These are phyloP conservation scores for Corythoichthys haematopterus DNA, from an alignment of 2,113 vertebrate genomes.

Conservation along the genomic window DNA sequence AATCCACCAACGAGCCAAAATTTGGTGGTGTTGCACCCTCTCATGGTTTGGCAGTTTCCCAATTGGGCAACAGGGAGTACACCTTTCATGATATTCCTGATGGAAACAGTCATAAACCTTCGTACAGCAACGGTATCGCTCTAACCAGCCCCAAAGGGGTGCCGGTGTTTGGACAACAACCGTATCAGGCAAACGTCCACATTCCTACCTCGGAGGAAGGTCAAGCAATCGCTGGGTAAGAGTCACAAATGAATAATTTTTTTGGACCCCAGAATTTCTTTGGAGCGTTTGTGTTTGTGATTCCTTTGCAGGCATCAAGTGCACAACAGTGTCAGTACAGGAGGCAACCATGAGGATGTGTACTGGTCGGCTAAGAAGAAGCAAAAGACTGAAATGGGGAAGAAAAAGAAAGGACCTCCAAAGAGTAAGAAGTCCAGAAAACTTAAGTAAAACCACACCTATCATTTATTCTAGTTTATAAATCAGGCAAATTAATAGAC, in stretches of 20 bases:
- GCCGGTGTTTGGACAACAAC: background rate
- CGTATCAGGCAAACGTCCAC: background rate
- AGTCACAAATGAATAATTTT: background rate
- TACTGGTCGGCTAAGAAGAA: conserved; percentile 34
- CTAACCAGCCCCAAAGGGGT: background rate
- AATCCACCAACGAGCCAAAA: conserved; percentile 8
- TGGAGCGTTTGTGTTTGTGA: background rate
- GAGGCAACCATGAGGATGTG: conserved; percentile 34
- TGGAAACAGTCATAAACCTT: background rate
- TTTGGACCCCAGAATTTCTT: too few species aligned
- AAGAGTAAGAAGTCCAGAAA: conserved; percentile 57
- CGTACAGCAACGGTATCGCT: conserved; percentile 16
- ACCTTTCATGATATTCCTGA: conserved; percentile 8
- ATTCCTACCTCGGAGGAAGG: background rate
- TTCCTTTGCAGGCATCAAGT: conserved; percentile 19
- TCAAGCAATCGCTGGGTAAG: conserved; percentile 46
- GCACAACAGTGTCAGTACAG: background rate
- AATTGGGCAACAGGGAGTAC: conserved; percentile 21
- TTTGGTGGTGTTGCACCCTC: conserved; percentile 18
- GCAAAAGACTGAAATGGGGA: conserved; percentile 43
- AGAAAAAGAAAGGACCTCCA: conserved; percentile 64
- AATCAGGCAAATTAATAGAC: background rate
- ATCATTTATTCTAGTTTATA: background rate
- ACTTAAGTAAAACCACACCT: too few species aligned
- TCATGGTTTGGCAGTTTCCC: conserved; percentile 13